These are phyloP conservation scores for Megalops atlanticus DNA, from an alignment of 2,113 vertebrate genomes.

Conservation along the genomic window DNA sequence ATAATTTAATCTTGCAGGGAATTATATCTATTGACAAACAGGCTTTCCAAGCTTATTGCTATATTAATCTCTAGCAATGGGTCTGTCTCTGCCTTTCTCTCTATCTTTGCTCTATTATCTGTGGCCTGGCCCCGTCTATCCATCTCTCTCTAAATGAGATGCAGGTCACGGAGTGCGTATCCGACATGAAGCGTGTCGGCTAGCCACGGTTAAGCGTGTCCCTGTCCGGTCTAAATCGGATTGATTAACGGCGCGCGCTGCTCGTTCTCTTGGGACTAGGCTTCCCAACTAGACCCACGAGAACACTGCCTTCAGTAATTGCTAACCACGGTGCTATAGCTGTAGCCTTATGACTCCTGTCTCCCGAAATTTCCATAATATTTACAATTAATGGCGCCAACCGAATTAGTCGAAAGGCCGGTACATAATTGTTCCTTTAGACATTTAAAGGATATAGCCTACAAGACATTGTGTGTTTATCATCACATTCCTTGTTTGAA, in stretches of 20 bases:
- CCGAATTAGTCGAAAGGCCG: slow-evolving; percentile 5
- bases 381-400: not conserved
- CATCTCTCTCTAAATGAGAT: slow-evolving; percentile 27
- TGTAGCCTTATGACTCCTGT: not conserved
- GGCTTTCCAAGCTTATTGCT: not conserved
- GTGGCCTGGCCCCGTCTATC: slow-evolving; percentile 11
- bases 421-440: not conserved
- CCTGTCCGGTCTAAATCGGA: slow-evolving; percentile 44
- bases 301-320: slow-evolving; percentile 11
- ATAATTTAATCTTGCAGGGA: no score
- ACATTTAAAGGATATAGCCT: not conserved
- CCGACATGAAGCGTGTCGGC: slow-evolving; percentile 36
- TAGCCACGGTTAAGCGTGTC: slow-evolving; percentile 39
- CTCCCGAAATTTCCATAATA: not conserved
- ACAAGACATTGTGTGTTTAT: not conserved
- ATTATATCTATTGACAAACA: no score
- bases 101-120: not conserved
- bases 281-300: slow-evolving; percentile 32
- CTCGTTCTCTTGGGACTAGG: slow-evolving; percentile 36
- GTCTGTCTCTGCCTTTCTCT: slow-evolving; percentile 10
- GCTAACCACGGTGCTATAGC: not conserved
- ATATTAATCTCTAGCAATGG: slow-evolving; percentile 23
- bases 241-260: slow-evolving; percentile 45
- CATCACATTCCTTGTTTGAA: not conserved
- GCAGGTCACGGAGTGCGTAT: slow-evolving; percentile 31